Percentiles rank a stretch among this genome's conserved stretches.
These are phyloP conservation scores for Drosophila novamexicana DNA, from an alignment of 1,140 invertebrate species.

Conservation along the genomic window DNA sequence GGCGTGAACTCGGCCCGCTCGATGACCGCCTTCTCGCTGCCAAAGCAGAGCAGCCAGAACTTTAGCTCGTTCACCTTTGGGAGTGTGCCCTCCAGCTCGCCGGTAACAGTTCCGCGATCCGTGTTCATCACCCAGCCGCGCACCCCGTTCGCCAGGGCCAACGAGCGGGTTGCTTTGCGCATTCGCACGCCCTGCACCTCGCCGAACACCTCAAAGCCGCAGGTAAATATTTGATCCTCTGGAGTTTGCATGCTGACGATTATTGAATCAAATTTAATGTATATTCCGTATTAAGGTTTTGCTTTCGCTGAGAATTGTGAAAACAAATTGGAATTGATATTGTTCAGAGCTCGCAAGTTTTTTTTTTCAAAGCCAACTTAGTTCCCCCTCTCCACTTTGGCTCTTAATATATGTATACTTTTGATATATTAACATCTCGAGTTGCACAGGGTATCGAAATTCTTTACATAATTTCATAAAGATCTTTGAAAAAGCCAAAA, in stretches of 20 bases:
- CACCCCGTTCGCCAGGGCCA: constrained; percentile 86
- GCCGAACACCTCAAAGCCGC: constrained; percentile 86
- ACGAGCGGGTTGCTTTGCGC: constrained; percentile 87
- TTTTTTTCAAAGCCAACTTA: not conserved
- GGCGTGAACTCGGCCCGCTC: constrained; percentile 86
- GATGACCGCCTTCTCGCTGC: constrained; percentile 87
- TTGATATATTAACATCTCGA: no score
- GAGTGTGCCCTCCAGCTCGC: constrained; percentile 87
- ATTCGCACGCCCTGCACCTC: constrained; percentile 87
- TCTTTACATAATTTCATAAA: no score
- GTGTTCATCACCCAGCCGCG: constrained; percentile 90
- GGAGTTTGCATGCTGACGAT: constrained; percentile 11
- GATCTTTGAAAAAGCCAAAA: no score
- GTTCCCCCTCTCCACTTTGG: no score
- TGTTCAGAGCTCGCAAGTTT: not conserved
- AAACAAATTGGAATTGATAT: no score
- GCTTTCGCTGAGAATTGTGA: not conserved
- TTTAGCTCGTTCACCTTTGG: constrained; percentile 87
- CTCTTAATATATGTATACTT: no score
- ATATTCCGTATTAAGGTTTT: not conserved
- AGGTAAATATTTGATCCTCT: constrained; percentile 53
- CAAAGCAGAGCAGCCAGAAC: constrained; percentile 86
- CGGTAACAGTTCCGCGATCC: constrained; percentile 86
- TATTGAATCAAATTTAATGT: not conserved
- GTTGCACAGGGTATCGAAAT: no score